Percentiles rank a stretch among this genome's conserved stretches.
Evolutionary conservation across 1,140 invertebrate genomes (phyloP).

Genomic region (Portunus trituberculatus): DNA sequence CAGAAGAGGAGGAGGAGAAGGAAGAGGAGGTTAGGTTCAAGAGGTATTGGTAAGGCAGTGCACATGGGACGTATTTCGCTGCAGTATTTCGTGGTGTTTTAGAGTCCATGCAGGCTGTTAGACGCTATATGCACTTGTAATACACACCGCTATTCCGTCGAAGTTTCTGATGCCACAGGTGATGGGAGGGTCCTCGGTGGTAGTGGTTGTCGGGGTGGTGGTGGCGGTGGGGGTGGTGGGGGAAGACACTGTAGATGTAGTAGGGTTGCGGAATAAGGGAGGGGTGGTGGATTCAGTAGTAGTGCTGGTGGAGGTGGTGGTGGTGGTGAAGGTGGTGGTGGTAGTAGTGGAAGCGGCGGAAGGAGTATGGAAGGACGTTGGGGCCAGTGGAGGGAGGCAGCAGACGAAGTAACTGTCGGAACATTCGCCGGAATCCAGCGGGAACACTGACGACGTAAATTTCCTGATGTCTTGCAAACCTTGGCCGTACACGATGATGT

Average conservation of each 20-base stretch:
- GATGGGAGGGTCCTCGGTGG: background rate
- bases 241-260: background rate
- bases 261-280: background rate
- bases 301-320: conserved; percentile 14
- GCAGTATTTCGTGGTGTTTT: no score
- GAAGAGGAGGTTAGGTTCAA: background rate
- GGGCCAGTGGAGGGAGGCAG: background rate
- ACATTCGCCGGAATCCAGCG: background rate
- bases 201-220: background rate
- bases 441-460: no score
- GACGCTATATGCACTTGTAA: no score
- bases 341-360: background rate
- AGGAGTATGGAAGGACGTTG: background rate
- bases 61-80: no score
- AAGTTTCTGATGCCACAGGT: conserved; percentile 38
- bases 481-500: conserved; percentile 86
- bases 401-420: background rate
- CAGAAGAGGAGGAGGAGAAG: background rate
- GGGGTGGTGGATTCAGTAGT: background rate
- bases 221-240: background rate
- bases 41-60: background rate
- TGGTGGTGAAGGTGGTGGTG: background rate
- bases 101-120: no score
- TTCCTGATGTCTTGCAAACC: conserved; percentile 89
- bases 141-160: conserved; percentile 23